Evolutionary conservation across 2,797 vertebrate genomes (phyloP), one percentile per base, ranked within the genome.

Genomic region (Sphenodon punctatus): DNA sequence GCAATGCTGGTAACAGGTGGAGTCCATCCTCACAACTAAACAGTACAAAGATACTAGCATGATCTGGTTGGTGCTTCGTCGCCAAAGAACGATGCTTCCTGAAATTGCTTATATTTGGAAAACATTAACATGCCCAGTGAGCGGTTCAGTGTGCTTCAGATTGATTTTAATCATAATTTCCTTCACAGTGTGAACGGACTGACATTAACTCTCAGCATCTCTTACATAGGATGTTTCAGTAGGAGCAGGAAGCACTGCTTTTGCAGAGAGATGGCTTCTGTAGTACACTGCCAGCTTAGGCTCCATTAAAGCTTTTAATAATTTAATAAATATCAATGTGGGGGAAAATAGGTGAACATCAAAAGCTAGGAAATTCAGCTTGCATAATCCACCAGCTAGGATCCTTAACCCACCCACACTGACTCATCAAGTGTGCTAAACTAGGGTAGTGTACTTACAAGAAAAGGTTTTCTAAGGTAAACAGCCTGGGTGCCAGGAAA

Each of bases 151-250:
- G 76, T 80, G 82, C 84, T 75, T 67, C 63, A 22, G 41, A 15
- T 51, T 67, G 25, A 63, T 78, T 87, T 89, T 79, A 88, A 81
- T 67, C 17, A 74, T 73, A 1, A 25, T 68, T 83, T 49, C 20
- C 43, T 34, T 59, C 46, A 76, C 14, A 20, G 25, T 20, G 17
- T 34, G 32, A 34, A 20, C 55, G 56, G 20, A 56, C 20, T 32
- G 58, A 12, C 20, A 23, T 58, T 32, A 58, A 58, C 58, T 36
- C 20, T 13, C 34, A 36, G 19, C 30, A 13, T 56, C 63, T 53
- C 51, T 60, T 27, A 75, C 43, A 80, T n/a, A n/a, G n/a, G 59
- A 13, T 67, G 32, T 39, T 86, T 77, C 75, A 32, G 8, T 19
- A 72, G 68, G 67, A 83, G 64, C 22, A 23, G 6, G 27, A 10